phyloP scores from a whole-genome alignment of 2,113 vertebrate genomes.

The Gobio gobio region DNA sequence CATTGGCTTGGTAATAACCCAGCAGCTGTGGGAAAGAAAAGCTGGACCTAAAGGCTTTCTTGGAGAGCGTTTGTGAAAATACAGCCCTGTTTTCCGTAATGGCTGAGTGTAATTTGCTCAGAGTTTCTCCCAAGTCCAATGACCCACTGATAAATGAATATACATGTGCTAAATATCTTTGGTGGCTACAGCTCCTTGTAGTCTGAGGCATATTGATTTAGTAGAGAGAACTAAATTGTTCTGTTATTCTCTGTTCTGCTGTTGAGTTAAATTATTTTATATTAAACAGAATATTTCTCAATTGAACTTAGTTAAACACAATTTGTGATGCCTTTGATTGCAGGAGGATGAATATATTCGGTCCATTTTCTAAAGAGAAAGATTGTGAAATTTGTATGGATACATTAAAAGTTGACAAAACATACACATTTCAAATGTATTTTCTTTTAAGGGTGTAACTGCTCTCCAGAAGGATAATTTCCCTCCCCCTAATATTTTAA shows the following conservation, averaged over 20 bases:
- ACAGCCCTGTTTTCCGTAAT: conserved; percentile 3
- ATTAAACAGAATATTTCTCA: background rate
- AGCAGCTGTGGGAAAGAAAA: conserved; percentile 41
- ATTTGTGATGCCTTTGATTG: no score
- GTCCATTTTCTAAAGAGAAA: background rate
- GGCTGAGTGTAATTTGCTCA: background rate
- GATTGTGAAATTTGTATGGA: background rate
- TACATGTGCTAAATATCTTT: conserved; percentile 4
- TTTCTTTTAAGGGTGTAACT: no score
- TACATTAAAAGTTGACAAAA: no score
- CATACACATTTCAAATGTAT: no score
- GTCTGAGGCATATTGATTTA: background rate
- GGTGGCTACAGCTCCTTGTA: background rate
- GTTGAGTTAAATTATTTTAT: background rate
- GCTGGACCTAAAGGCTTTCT: conserved; percentile 43
- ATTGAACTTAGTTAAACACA: no score
- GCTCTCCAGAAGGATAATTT: no score
- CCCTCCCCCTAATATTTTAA: no score
- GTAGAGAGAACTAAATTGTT: background rate
- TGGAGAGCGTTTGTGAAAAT: conserved; percentile 35
- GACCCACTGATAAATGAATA: background rate
- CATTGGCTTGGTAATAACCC: conserved; percentile 38
- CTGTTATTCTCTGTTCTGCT: background rate
- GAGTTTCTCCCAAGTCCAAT: background rate
- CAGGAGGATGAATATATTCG: no score